These are phyloP conservation scores for Drosophila mayaguana DNA, from an alignment of 2,888 invertebrate genomes.

Conservation along the genomic window DNA sequence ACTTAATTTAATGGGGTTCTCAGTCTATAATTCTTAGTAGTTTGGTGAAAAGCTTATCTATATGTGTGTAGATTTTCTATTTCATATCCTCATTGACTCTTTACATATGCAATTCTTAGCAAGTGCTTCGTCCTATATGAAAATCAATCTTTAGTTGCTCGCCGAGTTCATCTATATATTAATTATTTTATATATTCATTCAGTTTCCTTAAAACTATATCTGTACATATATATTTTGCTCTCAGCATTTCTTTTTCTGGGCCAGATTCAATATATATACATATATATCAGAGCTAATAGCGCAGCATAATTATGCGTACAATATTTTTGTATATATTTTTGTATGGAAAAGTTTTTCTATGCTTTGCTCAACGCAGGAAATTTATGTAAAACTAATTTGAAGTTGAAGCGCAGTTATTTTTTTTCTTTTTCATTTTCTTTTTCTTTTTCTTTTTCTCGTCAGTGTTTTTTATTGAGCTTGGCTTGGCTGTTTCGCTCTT, in stretches of 20 bases:
- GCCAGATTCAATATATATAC: background rate
- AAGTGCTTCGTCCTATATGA: too few species aligned
- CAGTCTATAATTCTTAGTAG: too few species aligned
- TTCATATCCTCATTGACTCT: too few species aligned
- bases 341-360: slow-evolving; percentile 28
- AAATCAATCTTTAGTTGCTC: too few species aligned
- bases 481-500: slow-evolving; percentile 22
- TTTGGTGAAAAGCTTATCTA: too few species aligned
- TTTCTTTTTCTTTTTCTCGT: slow-evolving; percentile 8
- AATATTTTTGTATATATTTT: slow-evolving; percentile 44
- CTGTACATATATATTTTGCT: background rate
- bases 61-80: too few species aligned
- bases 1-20: too few species aligned
- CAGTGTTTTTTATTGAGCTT: slow-evolving; percentile 11
- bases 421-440: slow-evolving; percentile 6
- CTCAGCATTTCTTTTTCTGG: background rate
- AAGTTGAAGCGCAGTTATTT: slow-evolving; percentile 35
- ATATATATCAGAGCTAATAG: slow-evolving; percentile 14
- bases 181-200: background rate
- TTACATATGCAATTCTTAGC: too few species aligned
- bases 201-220: background rate
- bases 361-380: slow-evolving; percentile 23
- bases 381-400: slow-evolving; percentile 75
- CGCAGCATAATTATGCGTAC: slow-evolving; percentile 48
- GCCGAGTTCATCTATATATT: background rate